Conservation (phyloP, 1,140 invertebrate species). For the Meloidogyne hapla region DNA sequence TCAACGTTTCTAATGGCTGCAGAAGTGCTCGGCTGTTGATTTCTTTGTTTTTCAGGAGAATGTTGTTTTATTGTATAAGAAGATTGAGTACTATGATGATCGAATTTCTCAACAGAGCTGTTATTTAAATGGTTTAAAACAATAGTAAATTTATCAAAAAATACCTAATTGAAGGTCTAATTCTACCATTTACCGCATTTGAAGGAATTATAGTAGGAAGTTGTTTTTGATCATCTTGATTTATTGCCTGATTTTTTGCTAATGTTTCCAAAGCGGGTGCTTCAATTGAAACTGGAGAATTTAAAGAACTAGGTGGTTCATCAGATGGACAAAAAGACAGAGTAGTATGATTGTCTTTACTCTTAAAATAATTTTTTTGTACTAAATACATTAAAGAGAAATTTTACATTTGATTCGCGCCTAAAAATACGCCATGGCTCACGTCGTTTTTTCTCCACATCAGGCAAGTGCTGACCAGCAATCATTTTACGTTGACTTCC, state of each 20-base stretch:
- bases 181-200: background rate
- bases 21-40: background rate
- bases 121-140: background rate
- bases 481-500: slow-evolving; percentile 27
- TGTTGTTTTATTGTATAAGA: background rate
- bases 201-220: background rate
- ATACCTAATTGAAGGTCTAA: slow-evolving; percentile 5
- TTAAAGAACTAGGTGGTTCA: slow-evolving; percentile 44
- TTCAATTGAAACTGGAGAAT: slow-evolving; percentile 29
- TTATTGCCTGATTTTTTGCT: background rate
- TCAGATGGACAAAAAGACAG: slow-evolving; percentile 51
- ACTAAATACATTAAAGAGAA: background rate
- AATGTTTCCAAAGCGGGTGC: background rate
- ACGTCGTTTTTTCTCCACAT: slow-evolving; percentile 46
- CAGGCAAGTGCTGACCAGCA: slow-evolving; percentile 45
- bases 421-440: slow-evolving; percentile 45
- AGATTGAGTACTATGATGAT: background rate
- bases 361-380: background rate
- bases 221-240: background rate
- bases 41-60: background rate
- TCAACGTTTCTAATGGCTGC: no score
- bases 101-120: background rate
- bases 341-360: slow-evolving; percentile 24
- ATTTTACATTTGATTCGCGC: background rate
- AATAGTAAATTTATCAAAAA: background rate